Evolutionary conservation across 2,113 vertebrate genomes (phyloP).

Genomic region (Thomomys bottae): DNA sequence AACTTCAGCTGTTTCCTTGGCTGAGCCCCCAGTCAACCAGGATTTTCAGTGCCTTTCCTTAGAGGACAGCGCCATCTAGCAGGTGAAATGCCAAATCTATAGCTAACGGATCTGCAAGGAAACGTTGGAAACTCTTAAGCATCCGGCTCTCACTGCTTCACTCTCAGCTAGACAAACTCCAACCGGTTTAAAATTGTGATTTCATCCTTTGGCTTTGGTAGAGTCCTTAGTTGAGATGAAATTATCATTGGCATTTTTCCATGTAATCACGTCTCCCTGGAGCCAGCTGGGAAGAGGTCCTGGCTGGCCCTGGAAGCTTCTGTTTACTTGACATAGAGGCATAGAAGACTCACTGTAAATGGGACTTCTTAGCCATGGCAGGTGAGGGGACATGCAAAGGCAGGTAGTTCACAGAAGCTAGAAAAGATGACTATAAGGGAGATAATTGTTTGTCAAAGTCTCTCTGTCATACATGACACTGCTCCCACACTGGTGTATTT

Average conservation of each 20-base stretch:
- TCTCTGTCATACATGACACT: not conserved
- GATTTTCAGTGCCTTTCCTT: constrained; percentile 78
- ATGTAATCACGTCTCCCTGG: not conserved
- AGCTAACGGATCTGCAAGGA: not conserved
- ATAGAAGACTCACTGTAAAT: not conserved
- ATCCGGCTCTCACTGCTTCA: not conserved
- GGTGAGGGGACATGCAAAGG: not conserved
- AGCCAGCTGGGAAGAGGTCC: not conserved
- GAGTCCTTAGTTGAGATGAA: not conserved
- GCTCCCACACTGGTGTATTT: not conserved
- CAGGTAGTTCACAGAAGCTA: not conserved
- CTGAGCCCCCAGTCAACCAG: not conserved
- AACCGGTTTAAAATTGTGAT: not conserved
- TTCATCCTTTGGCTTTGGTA: not conserved
- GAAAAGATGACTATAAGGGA: not conserved
- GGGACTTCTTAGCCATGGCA: not conserved
- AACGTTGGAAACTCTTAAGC: not conserved
- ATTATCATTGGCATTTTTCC: not conserved
- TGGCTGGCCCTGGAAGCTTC: not conserved
- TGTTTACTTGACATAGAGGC: not conserved
- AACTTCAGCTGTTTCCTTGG: constrained; percentile 34
- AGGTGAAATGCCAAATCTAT: constrained; percentile 59
- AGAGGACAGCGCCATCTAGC: constrained; percentile 88
- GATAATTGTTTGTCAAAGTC: not conserved
- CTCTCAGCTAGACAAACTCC: not conserved